Evolutionary conservation across 2,888 invertebrate species (phyloP), one percentile per base, ranked within the genome.

Genomic region (Sesia bembeciformis): DNA sequence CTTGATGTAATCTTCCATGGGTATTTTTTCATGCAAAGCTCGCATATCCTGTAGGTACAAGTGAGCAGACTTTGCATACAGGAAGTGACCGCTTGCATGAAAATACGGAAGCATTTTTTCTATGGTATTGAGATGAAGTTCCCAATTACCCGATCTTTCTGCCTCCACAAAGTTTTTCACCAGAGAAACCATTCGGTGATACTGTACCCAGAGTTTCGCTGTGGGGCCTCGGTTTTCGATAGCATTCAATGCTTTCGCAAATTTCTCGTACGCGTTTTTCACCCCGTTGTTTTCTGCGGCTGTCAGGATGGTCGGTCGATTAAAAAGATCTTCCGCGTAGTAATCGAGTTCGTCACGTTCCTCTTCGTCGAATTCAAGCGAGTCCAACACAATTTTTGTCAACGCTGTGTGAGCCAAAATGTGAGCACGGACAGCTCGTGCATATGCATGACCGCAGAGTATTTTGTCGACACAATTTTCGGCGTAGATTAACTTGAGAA

Each of bases 381-480:
- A 49, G 46, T 53, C 53, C 53, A 53, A 23, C 23, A 53, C 38
- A 40, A 53, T 53, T 53, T 53, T 53, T 46, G 53, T 46, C 39
- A 53, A 5, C n/a, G n/a, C n/a, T n/a, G n/a, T n/a, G n/a, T n/a
- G n/a, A n/a, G n/a, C n/a, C n/a, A n/a, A n/a, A n/a, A n/a, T n/a
- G n/a, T n/a, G n/a, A n/a, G n/a, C n/a, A n/a, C n/a, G n/a, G n/a
- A n/a, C n/a, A n/a, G n/a, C n/a, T n/a, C n/a, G n/a, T n/a, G n/a
- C n/a, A n/a, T n/a, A n/a, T n/a, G n/a, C n/a, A n/a, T n/a, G n/a
- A n/a, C n/a, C n/a, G n/a, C n/a, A n/a, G n/a, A n/a, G n/a, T n/a
- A n/a, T n/a, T n/a, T n/a, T n/a, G n/a, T n/a, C n/a, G n/a, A n/a
- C n/a, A n/a, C n/a, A n/a, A n/a, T n/a, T n/a, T n/a, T n/a, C n/a